Evolutionary conservation across 2,113 vertebrate species (phyloP).

Genomic region (Rostratula benghalensis): DNA sequence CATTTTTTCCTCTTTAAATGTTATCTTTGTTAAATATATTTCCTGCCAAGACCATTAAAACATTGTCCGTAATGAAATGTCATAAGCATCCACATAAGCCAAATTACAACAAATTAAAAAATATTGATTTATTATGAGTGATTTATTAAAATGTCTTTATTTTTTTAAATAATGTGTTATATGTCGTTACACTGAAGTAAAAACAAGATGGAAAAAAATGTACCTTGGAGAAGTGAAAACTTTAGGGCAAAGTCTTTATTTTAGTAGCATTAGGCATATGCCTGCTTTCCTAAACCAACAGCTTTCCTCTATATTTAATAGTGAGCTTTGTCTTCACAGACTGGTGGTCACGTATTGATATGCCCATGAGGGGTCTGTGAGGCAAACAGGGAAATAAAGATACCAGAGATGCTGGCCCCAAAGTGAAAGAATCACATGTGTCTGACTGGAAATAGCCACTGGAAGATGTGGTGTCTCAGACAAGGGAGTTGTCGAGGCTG

Average conservation of each 20-base stretch:
- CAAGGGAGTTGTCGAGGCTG: not conserved
- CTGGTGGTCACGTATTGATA: not conserved
- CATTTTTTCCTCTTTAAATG: not conserved
- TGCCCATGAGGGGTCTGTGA: not conserved
- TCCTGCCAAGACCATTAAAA: not conserved
- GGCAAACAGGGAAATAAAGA: not conserved
- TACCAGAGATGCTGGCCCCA: not conserved
- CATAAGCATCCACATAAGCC: not conserved
- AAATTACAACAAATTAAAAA: not conserved
- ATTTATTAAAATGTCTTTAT: not conserved
- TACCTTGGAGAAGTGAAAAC: not conserved
- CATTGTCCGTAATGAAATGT: not conserved
- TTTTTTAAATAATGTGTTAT: not conserved
- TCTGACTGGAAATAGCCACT: not conserved
- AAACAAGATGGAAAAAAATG: not conserved
- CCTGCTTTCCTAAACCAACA: not conserved
- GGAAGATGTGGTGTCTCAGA: not conserved
- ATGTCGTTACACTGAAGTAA: not conserved
- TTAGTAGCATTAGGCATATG: not conserved
- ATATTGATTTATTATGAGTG: not conserved
- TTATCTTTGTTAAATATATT: not conserved
- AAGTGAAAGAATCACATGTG: rapidly evolving
- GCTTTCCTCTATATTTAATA: not conserved
- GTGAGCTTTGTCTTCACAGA: not conserved
- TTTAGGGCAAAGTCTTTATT: not conserved